Conservation (phyloP, 2,113 vertebrate genomes). For the Notothenia rossii region DNA sequence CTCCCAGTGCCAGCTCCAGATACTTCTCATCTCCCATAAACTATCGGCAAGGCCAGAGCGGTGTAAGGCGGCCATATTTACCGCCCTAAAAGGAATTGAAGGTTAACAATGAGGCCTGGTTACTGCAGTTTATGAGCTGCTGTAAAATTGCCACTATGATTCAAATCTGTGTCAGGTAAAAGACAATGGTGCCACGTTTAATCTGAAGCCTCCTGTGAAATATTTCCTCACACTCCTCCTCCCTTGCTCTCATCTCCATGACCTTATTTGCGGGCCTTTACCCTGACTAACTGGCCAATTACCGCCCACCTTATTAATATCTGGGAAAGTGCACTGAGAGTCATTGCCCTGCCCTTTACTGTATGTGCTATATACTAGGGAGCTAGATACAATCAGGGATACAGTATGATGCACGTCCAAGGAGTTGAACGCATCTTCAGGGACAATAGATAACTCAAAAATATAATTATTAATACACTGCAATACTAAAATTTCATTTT, state of each 20-base stretch:
- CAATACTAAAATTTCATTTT: neutral
- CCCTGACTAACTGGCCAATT: constrained; percentile 40
- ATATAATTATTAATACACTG: neutral
- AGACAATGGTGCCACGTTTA: constrained; percentile 62
- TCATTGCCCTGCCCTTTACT: constrained; percentile 4
- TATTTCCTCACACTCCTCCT: constrained; percentile 12
- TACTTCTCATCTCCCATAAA: constrained; percentile 75
- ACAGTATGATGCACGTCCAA: too few relatives aligned
- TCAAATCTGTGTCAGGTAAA: constrained; percentile 77
- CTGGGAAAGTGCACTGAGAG: neutral
- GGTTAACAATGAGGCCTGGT: constrained; percentile 81
- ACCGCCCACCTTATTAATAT: constrained; percentile 25
- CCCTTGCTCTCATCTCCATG: constrained; percentile 18
- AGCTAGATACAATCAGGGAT: too few relatives aligned
- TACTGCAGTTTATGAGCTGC: constrained; percentile 72
- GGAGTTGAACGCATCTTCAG: too few relatives aligned
- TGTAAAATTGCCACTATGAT: constrained; percentile 80
- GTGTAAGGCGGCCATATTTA: constrained; percentile 77
- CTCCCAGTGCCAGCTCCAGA: constrained; percentile 39
- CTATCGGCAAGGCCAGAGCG: constrained; percentile 71
- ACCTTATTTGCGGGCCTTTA: constrained; percentile 54
- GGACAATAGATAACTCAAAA: neutral
- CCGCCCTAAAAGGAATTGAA: constrained; percentile 76
- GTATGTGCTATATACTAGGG: neutral
- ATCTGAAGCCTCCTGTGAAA: constrained; percentile 36